Conservation (phyloP, 1,140 invertebrate genomes). For the Pogonognathellus flavescens region DNA sequence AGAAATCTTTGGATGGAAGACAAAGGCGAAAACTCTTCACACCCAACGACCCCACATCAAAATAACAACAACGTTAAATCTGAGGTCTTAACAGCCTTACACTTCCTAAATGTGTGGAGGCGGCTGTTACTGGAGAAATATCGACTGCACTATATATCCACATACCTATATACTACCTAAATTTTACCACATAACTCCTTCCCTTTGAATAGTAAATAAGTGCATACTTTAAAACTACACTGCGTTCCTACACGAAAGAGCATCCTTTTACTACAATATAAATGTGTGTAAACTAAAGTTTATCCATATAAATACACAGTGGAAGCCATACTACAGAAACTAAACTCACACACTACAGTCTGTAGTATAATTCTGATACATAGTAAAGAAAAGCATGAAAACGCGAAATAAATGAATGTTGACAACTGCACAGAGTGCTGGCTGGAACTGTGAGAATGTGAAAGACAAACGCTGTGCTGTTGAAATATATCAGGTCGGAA, state of each 20-base stretch:
- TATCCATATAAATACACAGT: too few species aligned
- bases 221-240: not conserved
- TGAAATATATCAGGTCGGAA: slow-evolving; percentile 4
- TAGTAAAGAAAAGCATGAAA: not conserved
- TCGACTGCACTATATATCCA: not conserved
- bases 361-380: not conserved
- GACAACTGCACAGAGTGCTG: slow-evolving; percentile 19
- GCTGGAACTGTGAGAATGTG: slow-evolving; percentile 27
- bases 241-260: not conserved
- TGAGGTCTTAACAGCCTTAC: not conserved
- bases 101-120: not conserved
- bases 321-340: too few species aligned
- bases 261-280: not conserved
- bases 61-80: not conserved
- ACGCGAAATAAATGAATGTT: slow-evolving; percentile 41
- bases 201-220: slow-evolving; percentile 20
- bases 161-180: too few species aligned
- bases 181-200: not conserved
- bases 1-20: slow-evolving; percentile 1
- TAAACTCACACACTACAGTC: not conserved
- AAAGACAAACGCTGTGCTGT: slow-evolving; percentile 7
- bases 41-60: not conserved
- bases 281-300: too few species aligned
- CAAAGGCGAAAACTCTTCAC: slow-evolving; percentile 9
- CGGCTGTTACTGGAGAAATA: not conserved